These are phyloP conservation scores for Saccopteryx leptura DNA, from an alignment of 2,113 vertebrate species.

Conservation along the genomic window DNA sequence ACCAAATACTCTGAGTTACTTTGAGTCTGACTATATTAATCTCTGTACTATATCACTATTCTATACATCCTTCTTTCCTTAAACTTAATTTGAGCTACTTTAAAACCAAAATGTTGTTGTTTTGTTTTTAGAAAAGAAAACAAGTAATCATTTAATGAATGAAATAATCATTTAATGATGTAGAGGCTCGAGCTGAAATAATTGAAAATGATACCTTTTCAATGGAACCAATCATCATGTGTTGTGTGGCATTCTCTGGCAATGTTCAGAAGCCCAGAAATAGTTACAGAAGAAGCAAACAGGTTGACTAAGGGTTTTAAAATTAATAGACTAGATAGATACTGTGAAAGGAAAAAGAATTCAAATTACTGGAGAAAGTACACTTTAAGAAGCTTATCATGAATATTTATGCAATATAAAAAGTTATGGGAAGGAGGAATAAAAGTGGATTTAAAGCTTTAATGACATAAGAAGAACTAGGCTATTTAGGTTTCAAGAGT, in stretches of 20 bases:
- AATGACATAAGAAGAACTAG: neutral
- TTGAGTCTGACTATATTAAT: neutral
- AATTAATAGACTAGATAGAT: neutral
- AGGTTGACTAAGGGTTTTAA: neutral
- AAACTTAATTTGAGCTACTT: neutral
- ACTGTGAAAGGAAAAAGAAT: neutral
- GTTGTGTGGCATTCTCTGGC: neutral
- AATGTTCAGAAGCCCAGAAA: neutral
- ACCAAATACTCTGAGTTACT: neutral
- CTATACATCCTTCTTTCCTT: neutral
- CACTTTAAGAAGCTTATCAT: constrained; percentile 9
- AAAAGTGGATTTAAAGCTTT: neutral
- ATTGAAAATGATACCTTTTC: neutral
- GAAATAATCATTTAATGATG: neutral
- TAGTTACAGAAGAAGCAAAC: neutral
- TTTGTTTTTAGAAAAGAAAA: neutral
- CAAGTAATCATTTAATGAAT: neutral
- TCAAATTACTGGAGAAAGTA: neutral
- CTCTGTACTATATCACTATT: neutral
- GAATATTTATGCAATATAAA: neutral
- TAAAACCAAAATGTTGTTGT: neutral
- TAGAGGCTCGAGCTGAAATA: neutral
- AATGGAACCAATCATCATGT: neutral
- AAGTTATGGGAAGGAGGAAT: neutral
- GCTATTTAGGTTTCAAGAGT: neutral